These are phyloP conservation scores for Standfussiana lucernea DNA, from an alignment of 2,888 invertebrate genomes.

Conservation along the genomic window DNA sequence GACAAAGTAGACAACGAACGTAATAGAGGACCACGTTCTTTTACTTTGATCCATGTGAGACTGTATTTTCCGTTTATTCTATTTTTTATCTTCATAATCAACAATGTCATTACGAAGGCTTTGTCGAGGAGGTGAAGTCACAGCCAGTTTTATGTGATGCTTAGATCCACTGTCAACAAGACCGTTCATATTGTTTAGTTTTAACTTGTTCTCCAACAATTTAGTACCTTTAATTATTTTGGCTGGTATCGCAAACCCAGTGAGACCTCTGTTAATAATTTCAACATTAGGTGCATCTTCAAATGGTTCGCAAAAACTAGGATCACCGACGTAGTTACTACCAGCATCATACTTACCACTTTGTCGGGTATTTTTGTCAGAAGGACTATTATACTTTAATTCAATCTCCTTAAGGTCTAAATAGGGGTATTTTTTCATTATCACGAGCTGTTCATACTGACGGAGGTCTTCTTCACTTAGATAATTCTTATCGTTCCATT, in stretches of 20 bases:
- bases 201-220: constrained; percentile 63
- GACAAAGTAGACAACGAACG: neutral
- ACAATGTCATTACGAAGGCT: constrained; percentile 30
- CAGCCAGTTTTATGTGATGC: constrained; percentile 29
- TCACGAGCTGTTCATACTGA: constrained; percentile 84
- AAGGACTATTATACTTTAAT: constrained; percentile 75
- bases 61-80: constrained; percentile 11
- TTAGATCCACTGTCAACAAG: constrained; percentile 13
- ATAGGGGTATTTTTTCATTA: constrained; percentile 88
- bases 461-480: constrained; percentile 79
- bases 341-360: constrained; percentile 73
- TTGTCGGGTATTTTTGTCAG: constrained; percentile 77
- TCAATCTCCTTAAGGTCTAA: constrained; percentile 84
- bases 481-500: constrained; percentile 67
- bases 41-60: neutral
- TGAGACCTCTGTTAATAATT: constrained; percentile 84
- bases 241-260: constrained; percentile 84
- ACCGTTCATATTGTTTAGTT: constrained; percentile 54
- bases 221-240: constrained; percentile 71
- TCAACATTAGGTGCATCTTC: constrained; percentile 83
- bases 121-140: constrained; percentile 4
- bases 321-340: constrained; percentile 72
- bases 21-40: neutral
- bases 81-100: constrained; percentile 40
- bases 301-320: constrained; percentile 76